These are phyloP conservation scores for Scaptomyza reducta DNA, from an alignment of 2,888 invertebrate genomes.

Conservation along the genomic window DNA sequence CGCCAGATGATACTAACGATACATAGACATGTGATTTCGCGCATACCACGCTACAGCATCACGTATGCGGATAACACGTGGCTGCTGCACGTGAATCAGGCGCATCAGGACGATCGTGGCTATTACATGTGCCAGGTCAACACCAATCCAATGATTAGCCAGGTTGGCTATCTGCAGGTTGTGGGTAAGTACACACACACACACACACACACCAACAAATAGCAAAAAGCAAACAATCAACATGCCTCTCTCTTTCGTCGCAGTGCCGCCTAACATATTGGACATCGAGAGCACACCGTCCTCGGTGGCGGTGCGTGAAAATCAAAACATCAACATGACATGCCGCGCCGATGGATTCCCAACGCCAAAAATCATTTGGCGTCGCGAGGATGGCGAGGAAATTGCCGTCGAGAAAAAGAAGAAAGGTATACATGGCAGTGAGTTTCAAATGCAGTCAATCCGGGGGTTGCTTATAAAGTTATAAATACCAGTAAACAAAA, in stretches of 20 bases:
- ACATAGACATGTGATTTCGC: conserved; percentile 95
- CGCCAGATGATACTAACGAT: conserved; percentile 97
- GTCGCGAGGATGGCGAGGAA: conserved; percentile 94
- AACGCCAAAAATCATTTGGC: conserved; percentile 96
- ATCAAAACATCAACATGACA: conserved; percentile 95
- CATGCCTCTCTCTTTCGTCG: conserved; percentile 31
- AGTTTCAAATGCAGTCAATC: not conserved
- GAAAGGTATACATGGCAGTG: conserved; percentile 88
- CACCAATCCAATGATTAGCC: conserved; percentile 97
- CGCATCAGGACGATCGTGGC: conserved; percentile 95
- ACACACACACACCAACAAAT: too few relatives aligned
- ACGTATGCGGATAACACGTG: conserved; percentile 96
- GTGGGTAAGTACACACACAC: conserved; percentile 88
- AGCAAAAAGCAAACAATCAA: not conserved
- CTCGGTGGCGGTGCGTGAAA: conserved; percentile 95
- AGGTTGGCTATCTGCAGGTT: conserved; percentile 96
- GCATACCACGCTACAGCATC: conserved; percentile 95
- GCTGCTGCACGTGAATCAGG: conserved; percentile 95
- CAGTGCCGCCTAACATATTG: conserved; percentile 97
- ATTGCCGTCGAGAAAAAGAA: conserved; percentile 93
- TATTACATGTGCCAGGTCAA: conserved; percentile 89
- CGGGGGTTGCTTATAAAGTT: conserved; percentile 25
- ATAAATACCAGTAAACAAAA: not conserved
- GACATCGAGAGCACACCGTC: conserved; percentile 96
- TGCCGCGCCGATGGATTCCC: conserved; percentile 97